Conservation (phyloP, 2,888 invertebrate species). For the Sarcophaga subvicina region DNA sequence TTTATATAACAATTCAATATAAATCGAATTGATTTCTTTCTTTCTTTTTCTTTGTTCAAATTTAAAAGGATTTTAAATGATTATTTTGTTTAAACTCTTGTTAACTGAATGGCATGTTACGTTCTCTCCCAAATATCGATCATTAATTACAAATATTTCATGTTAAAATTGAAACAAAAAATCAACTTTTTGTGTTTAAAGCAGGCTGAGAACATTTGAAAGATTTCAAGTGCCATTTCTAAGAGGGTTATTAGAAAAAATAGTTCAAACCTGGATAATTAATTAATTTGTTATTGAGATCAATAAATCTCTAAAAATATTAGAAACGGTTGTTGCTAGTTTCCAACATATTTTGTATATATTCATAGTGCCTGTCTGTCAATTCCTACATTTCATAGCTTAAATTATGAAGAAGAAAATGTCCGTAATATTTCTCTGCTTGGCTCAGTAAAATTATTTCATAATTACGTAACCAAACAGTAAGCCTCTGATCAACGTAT, state of each 20-base stretch:
- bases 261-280: neutral
- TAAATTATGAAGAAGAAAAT: too few species aligned
- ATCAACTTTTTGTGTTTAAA: neutral
- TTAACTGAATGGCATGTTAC: slow-evolving; percentile 34
- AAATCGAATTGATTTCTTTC: slow-evolving; percentile 45
- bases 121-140: slow-evolving; percentile 13
- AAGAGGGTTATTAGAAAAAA: neutral
- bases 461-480: too few species aligned
- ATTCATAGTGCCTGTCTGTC: too few species aligned
- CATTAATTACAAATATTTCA: slow-evolving; percentile 54
- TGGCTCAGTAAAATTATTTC: too few species aligned
- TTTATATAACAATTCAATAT: slow-evolving; percentile 66
- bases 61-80: slow-evolving; percentile 47
- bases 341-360: too few species aligned
- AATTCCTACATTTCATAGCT: too few species aligned
- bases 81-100: slow-evolving; percentile 41
- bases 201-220: slow-evolving; percentile 14
- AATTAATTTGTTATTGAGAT: neutral
- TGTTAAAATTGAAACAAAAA: slow-evolving; percentile 1
- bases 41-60: neutral
- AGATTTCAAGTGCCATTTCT: slow-evolving; percentile 8
- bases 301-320: too few species aligned
- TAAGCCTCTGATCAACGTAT: too few species aligned
- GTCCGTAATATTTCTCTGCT: too few species aligned
- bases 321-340: too few species aligned